A percentile compares a stretch with the other conserved stretches of the same genome.
Conservation (phyloP, 1,140 invertebrate genomes). For the Glomeris maerens region DNA sequence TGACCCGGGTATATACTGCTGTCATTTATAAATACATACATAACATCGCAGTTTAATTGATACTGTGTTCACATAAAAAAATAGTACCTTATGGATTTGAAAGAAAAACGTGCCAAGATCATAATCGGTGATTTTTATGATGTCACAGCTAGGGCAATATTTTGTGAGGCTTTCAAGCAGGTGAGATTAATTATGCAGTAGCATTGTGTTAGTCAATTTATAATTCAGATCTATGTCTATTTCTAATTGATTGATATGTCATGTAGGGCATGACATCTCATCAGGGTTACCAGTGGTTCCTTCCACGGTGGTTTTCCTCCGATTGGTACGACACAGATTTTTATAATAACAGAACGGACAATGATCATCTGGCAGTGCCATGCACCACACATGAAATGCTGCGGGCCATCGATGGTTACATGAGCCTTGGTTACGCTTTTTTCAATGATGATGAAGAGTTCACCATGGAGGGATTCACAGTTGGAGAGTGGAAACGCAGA, state of each 20-base stretch:
- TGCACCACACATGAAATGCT: conserved; percentile 49
- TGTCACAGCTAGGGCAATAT: conserved; percentile 45
- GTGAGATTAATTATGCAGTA: conserved; percentile 29
- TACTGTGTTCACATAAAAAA: neutral
- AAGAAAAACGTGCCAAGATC: conserved; percentile 45
- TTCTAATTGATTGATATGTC: conserved; percentile 6
- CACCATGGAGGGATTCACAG: conserved; percentile 44
- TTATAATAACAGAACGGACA: conserved; percentile 33
- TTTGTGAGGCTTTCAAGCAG: conserved; percentile 59
- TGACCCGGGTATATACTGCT: conserved; percentile 11
- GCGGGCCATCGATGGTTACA: conserved; percentile 57
- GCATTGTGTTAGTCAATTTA: neutral
- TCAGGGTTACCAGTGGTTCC: conserved; percentile 66
- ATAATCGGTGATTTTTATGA: conserved; percentile 68
- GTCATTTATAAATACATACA: neutral
- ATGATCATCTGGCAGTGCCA: conserved; percentile 33
- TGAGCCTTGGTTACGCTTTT: conserved; percentile 51
- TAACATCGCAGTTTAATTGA: neutral
- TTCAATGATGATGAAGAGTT: conserved; percentile 42
- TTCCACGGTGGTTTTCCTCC: conserved; percentile 52
- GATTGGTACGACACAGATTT: conserved; percentile 49
- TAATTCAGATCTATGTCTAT: neutral
- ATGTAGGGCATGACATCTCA: conserved; percentile 41
- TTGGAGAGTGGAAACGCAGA: conserved; percentile 30
- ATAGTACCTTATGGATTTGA: conserved; percentile 53